Evolutionary conservation across 2,797 vertebrate species (phyloP).

Genomic region (Astyanax mexicanus): DNA sequence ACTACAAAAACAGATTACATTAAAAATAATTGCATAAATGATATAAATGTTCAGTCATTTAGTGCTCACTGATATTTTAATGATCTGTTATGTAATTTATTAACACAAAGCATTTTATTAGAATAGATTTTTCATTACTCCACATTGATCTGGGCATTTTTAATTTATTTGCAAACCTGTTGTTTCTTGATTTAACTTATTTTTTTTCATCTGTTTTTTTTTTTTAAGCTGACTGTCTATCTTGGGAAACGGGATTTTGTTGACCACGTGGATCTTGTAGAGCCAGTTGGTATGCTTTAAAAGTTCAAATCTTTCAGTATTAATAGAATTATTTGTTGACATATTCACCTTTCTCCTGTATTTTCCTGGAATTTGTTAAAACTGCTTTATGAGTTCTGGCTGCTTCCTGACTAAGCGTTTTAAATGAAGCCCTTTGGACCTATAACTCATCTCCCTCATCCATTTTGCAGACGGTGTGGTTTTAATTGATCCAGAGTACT

Average conservation of each 20-base stretch:
- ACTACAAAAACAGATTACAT: background rate
- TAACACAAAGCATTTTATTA: background rate
- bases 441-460: slow-evolving; percentile 12
- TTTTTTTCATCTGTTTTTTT: background rate
- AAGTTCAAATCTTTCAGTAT: background rate
- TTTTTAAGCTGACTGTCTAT: slow-evolving; percentile 90
- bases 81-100: background rate
- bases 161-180: background rate
- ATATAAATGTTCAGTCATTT: background rate
- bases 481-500: slow-evolving; percentile 93
- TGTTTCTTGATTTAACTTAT: background rate
- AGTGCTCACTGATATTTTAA: background rate
- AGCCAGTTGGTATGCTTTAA: slow-evolving; percentile 87
- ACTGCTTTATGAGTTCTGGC: slow-evolving; percentile 4
- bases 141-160: background rate
- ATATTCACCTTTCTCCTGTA: background rate
- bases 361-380: slow-evolving; percentile 16
- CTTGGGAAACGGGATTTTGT: slow-evolving; percentile 96
- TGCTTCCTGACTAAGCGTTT: slow-evolving; percentile 11
- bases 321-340: background rate
- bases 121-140: background rate
- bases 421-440: background rate
- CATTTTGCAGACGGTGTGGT: slow-evolving; percentile 88
- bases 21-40: background rate
- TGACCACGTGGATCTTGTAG: slow-evolving; percentile 92